These are phyloP conservation scores for Drosophila sproati DNA, from an alignment of 1,140 invertebrate species.

Conservation along the genomic window DNA sequence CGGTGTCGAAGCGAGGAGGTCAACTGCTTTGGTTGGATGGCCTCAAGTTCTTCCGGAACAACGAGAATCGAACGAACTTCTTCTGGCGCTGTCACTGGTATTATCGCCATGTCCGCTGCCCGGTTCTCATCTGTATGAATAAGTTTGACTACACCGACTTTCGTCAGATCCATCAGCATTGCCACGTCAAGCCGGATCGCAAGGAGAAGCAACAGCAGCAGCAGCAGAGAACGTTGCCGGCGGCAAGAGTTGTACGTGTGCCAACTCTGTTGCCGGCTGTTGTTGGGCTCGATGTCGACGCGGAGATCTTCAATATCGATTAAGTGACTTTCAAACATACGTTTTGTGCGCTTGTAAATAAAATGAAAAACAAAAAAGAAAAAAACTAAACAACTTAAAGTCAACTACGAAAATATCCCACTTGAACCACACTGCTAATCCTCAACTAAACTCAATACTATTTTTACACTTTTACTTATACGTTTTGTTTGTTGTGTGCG, in stretches of 20 bases:
- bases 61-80: slow-evolving; percentile 78
- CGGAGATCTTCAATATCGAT: slow-evolving; percentile 60
- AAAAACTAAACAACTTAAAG: slow-evolving; percentile 11
- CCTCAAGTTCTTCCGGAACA: slow-evolving; percentile 79
- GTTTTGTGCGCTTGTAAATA: slow-evolving; percentile 54
- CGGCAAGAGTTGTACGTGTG: slow-evolving; percentile 23
- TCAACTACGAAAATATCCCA: slow-evolving; percentile 4
- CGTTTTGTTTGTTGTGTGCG: slow-evolving; percentile 8
- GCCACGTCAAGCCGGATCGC: slow-evolving; percentile 61
- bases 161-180: slow-evolving; percentile 79
- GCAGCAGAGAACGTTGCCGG: background rate
- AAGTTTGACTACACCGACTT: slow-evolving; percentile 74
- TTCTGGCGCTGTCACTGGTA: slow-evolving; percentile 84
- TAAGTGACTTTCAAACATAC: slow-evolving; percentile 43
- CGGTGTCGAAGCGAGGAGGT: slow-evolving; percentile 75
- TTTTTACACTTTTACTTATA: slow-evolving; percentile 30
- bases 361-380: slow-evolving; percentile 31
- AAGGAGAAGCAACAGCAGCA: slow-evolving; percentile 34
- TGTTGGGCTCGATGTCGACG: slow-evolving; percentile 27
- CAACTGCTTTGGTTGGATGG: slow-evolving; percentile 80
- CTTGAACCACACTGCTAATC: slow-evolving; percentile 31
- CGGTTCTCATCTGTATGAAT: slow-evolving; percentile 82
- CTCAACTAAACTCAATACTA: slow-evolving; percentile 7
- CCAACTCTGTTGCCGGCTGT: slow-evolving; percentile 29
- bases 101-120: slow-evolving; percentile 77